These are phyloP conservation scores for Halcyon badia DNA, from an alignment of 2,797 vertebrate species.

Conservation along the genomic window DNA sequence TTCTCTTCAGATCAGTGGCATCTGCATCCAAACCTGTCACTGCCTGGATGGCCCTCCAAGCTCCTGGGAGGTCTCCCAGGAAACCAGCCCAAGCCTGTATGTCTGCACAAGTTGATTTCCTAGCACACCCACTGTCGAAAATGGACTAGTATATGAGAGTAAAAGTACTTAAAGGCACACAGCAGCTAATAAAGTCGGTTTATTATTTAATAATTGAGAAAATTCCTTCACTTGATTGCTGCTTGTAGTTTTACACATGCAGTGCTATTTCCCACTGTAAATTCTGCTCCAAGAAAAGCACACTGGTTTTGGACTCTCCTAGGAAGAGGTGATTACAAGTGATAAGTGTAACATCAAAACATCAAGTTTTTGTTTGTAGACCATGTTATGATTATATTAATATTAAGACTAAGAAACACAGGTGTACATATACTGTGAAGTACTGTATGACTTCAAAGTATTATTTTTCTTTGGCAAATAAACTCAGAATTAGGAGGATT, in stretches of 20 bases:
- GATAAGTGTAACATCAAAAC: neutral
- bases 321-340: neutral
- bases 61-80: neutral
- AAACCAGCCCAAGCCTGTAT: neutral
- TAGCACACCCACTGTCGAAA: neutral
- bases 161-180: neutral
- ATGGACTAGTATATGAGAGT: neutral
- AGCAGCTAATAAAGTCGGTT: neutral
- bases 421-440: neutral
- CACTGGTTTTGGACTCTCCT: neutral
- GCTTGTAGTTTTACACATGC: neutral
- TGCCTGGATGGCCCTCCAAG: neutral
- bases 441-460: neutral
- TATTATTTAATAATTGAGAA: neutral
- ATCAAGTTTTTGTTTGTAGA: neutral
- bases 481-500: neutral
- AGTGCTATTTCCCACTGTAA: neutral
- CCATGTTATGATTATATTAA: neutral
- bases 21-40: neutral
- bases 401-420: neutral
- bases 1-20: neutral
- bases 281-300: neutral
- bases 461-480: neutral
- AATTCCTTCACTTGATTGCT: neutral
- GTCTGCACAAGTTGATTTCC: neutral